Evolutionary conservation across 1,140 invertebrate genomes (phyloP), one percentile per base, ranked within the genome.

Genomic region (Sarcophaga peregrina): DNA sequence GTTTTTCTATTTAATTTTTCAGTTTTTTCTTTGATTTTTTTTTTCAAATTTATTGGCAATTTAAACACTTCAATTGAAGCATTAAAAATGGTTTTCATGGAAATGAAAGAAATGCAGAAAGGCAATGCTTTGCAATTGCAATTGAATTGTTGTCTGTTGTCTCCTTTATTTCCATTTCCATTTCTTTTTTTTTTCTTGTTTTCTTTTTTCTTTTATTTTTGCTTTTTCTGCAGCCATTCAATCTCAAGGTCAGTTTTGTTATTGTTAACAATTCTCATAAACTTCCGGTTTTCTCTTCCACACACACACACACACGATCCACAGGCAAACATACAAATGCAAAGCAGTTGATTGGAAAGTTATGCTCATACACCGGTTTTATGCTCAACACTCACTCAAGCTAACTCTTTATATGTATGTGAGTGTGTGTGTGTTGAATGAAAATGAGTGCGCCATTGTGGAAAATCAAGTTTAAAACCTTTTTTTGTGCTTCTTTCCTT

Each of bases 381-480:
- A 15, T 13, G 15, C 17, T 78, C 37, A 47, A 20, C 75, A 50
- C 6, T 15, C 54, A 62, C 54, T 15, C 54, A 3, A 48, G 1
- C 13, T 47, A 17, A 48, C 13, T 47, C 13, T 76, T 46, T 15
- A 76, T 4, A 37, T 37, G 25, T 1, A 37, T 37, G 25, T 37
- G 4, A 2, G 1, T 37, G 25, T 37, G 25, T n/a, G n/a, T n/a
- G n/a, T n/a, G 25, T 2, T 37, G 25, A 52, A 78, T 50, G 47
- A 78, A 78, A 68, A 68, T 68, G 25, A 37, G 25, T 37, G 17
- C 62, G 20, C n/a, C 10, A 17, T 68, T 20, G 75, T 78, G 75
- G 75, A 78, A 78, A 78, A 50, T 78, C 75, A 78, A 78, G 75
- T 78, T 78, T 78, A 76, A 47, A 76, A 76, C 74, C 25, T 37